Conservation (phyloP, 2,888 invertebrate genomes). For the Ellobium chinense region DNA sequence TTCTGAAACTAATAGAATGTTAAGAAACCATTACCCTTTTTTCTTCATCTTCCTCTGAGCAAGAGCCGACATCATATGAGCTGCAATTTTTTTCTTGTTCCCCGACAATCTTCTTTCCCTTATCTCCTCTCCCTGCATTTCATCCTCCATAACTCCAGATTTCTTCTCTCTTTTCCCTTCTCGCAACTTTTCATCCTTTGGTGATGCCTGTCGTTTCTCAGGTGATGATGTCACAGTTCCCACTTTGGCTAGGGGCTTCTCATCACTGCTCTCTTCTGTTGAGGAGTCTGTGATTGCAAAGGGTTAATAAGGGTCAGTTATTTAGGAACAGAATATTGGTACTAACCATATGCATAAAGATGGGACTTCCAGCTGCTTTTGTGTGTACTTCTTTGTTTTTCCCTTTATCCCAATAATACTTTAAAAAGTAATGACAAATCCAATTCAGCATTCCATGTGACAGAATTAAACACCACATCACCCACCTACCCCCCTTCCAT, state of each 20-base stretch:
- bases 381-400: no score
- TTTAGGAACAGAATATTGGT: no score
- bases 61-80: neutral
- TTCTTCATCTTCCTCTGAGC: conserved; percentile 12
- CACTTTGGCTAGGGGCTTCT: neutral
- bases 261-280: conserved; percentile 34
- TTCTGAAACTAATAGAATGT: no score
- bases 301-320: no score
- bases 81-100: neutral
- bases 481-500: no score
- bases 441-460: no score
- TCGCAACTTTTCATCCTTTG: conserved; percentile 19
- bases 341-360: no score
- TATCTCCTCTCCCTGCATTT: conserved; percentile 11
- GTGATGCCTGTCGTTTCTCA: conserved; percentile 28
- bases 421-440: no score
- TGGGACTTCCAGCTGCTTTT: no score
- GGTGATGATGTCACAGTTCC: neutral
- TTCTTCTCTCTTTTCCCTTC: conserved; percentile 25
- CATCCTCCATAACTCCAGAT: neutral
- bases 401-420: no score
- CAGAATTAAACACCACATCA: no score
- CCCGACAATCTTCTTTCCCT: neutral
- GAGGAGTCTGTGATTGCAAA: conserved; percentile 38
- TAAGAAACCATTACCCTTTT: no score